These are phyloP conservation scores for Harpegnathos saltator DNA, from an alignment of 1,140 invertebrate species.

Conservation along the genomic window DNA sequence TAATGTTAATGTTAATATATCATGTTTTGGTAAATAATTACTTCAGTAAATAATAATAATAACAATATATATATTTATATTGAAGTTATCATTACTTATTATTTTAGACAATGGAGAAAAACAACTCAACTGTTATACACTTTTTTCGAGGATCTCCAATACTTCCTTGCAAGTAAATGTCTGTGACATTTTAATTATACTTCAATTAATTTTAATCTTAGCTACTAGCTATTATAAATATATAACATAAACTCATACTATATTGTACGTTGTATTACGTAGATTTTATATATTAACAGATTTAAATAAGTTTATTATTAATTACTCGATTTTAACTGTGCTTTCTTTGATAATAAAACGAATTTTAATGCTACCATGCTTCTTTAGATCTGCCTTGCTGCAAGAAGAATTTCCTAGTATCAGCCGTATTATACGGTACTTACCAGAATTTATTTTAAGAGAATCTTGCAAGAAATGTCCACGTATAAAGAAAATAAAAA, in stretches of 20 bases:
- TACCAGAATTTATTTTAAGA: slow-evolving; percentile 85
- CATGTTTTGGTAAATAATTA: neutral
- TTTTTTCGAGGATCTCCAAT: slow-evolving; percentile 78
- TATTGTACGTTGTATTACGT: no score
- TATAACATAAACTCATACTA: neutral
- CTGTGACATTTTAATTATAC: slow-evolving; percentile 30
- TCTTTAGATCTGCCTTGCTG: slow-evolving; percentile 82
- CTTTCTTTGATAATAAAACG: no score
- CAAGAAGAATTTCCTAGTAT: slow-evolving; percentile 83
- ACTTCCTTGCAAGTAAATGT: slow-evolving; percentile 79
- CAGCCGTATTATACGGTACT: slow-evolving; percentile 82
- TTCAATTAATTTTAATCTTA: neutral
- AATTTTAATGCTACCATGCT: neutral
- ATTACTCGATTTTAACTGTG: no score
- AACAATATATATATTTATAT: neutral
- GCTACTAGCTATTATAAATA: no score
- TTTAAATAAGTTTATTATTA: no score
- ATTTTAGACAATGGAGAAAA: slow-evolving; percentile 58
- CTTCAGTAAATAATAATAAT: no score
- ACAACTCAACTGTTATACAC: slow-evolving; percentile 61
- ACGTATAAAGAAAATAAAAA: slow-evolving; percentile 81
- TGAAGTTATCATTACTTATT: slow-evolving; percentile 7
- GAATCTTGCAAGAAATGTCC: slow-evolving; percentile 84
- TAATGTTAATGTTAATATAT: neutral
- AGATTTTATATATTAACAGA: no score